Evolutionary conservation across 2,888 invertebrate species (phyloP).

Genomic region (Pachliopta kotzebuea): DNA sequence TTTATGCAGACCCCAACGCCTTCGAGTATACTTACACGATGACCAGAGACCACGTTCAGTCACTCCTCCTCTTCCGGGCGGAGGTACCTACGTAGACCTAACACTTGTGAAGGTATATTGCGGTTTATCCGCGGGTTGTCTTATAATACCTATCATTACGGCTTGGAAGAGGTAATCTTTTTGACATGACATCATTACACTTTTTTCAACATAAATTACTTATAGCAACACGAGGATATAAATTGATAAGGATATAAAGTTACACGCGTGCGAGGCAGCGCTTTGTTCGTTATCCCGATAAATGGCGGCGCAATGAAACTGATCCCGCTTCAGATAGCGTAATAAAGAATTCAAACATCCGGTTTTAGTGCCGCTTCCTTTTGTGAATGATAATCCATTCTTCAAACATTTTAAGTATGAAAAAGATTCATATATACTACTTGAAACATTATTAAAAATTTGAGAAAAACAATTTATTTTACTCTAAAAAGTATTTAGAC

Average conservation of each 20-base stretch:
- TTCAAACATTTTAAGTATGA: neutral
- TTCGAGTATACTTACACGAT: too few relatives aligned
- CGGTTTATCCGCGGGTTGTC: too few relatives aligned
- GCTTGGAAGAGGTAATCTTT: too few relatives aligned
- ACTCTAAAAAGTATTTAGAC: too few relatives aligned
- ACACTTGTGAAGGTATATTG: too few relatives aligned
- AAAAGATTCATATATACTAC: neutral
- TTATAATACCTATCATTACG: too few relatives aligned
- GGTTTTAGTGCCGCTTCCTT: constrained; percentile 8
- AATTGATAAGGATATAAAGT: constrained; percentile 8
- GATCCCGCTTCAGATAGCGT: constrained; percentile 10
- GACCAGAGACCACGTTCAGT: too few relatives aligned
- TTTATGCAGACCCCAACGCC: too few relatives aligned
- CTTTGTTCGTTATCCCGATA: constrained; percentile 21
- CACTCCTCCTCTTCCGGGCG: too few relatives aligned
- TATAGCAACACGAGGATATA: neutral
- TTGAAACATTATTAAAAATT: neutral
- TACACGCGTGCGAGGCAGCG: constrained; percentile 6
- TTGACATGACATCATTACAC: too few relatives aligned
- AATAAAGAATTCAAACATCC: constrained; percentile 22
- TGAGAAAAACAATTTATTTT: neutral
- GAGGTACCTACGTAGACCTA: too few relatives aligned
- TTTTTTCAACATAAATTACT: too few relatives aligned
- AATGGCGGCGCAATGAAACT: constrained; percentile 16
- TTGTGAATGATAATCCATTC: constrained; percentile 3